Conservation (phyloP, 1,140 invertebrate genomes). For the Drosophila pallidifrons region DNA sequence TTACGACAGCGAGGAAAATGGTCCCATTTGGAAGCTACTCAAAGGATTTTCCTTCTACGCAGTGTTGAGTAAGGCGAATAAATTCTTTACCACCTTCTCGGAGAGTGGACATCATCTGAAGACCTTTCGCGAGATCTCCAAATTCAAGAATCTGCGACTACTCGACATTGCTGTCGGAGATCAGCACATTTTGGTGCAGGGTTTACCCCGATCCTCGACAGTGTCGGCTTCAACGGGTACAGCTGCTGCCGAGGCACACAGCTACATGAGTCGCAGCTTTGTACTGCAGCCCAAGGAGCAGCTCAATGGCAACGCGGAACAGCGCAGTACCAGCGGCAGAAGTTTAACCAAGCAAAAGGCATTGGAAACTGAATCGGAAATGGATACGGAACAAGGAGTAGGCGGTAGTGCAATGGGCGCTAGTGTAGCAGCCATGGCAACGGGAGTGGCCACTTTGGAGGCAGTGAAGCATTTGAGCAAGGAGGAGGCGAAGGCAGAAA, state of each 20-base stretch:
- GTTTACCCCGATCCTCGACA: constrained; percentile 70
- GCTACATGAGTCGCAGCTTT: constrained; percentile 63
- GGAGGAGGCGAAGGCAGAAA: constrained; percentile 7
- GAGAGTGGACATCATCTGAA: constrained; percentile 84
- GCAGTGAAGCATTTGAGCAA: constrained; percentile 63
- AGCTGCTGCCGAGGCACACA: constrained; percentile 53
- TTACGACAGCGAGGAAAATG: constrained; percentile 84
- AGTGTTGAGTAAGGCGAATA: constrained; percentile 80
- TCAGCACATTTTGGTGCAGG: constrained; percentile 81
- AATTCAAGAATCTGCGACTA: constrained; percentile 79
- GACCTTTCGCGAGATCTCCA: constrained; percentile 84
- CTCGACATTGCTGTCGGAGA: constrained; percentile 81
- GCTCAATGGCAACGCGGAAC: constrained; percentile 51
- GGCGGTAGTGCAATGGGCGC: constrained; percentile 31
- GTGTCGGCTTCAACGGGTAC: constrained; percentile 52
- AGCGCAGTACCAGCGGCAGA: constrained; percentile 48
- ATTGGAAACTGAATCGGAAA: constrained; percentile 34
- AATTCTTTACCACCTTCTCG: constrained; percentile 83
- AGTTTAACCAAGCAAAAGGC: constrained; percentile 59
- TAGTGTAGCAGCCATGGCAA: constrained; percentile 30
- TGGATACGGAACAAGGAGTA: constrained; percentile 16
- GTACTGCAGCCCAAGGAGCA: constrained; percentile 57
- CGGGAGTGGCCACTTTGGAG: constrained; percentile 57
- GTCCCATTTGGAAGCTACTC: constrained; percentile 82
- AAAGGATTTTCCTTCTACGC: constrained; percentile 80